phyloP scores from a whole-genome alignment of 2,888 invertebrate genomes.

The Stenichneumon culpator region DNA sequence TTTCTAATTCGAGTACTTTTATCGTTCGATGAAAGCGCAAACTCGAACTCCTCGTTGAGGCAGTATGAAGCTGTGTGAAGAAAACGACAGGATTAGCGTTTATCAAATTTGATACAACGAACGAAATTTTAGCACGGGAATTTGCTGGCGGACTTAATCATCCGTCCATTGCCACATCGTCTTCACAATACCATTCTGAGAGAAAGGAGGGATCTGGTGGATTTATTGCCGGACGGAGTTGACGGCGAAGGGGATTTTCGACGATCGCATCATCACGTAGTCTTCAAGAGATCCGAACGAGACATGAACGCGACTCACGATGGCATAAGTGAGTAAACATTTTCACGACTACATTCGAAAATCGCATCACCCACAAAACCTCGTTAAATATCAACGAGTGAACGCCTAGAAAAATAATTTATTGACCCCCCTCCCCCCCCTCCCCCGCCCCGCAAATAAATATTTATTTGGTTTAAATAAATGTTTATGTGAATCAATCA shows the following conservation, averaged over 20 bases:
- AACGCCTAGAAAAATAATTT: no score
- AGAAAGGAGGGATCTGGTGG: conserved; percentile 31
- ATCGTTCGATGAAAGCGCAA: background rate
- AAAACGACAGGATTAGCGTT: background rate
- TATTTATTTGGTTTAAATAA: no score
- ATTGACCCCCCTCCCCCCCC: no score
- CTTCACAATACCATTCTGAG: conserved; percentile 60
- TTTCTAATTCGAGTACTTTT: background rate
- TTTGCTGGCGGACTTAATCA: conserved; percentile 68
- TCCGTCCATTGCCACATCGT: conserved; percentile 71
- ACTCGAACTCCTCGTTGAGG: background rate
- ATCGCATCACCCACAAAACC: background rate
- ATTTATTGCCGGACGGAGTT: conserved; percentile 21
- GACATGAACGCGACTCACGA: conserved; percentile 26
- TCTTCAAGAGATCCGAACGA: conserved; percentile 70
- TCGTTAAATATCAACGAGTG: background rate
- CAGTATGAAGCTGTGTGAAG: no score
- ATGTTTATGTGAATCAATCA: no score
- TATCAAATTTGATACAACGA: background rate
- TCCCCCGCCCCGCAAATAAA: no score
- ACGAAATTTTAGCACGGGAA: conserved; percentile 70
- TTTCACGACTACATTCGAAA: background rate
- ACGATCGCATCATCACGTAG: conserved; percentile 74
- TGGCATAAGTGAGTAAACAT: conserved; percentile 27
- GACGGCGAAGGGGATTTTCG: conserved; percentile 48